Base-by-base conservation (phyloP, 1,140 invertebrate species). In the Sycophaga agraensis region DNA sequence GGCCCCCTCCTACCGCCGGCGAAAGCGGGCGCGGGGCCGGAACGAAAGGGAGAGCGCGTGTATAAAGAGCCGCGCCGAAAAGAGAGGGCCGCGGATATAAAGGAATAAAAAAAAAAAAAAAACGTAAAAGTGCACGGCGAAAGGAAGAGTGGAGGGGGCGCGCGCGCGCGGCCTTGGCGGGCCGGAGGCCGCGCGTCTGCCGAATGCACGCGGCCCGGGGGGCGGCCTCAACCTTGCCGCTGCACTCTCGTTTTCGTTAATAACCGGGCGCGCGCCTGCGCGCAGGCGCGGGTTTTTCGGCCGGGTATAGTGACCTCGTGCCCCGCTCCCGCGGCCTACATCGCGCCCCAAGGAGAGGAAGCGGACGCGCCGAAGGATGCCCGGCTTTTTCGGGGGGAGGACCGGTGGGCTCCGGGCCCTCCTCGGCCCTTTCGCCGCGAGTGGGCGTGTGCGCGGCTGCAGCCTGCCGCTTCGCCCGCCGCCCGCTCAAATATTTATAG, bases 241-340 rank as follows among this genome's bases (percentile, higher is more conserved):
- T 45, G 35, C 46, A 54, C 50, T 46, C 50, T 60, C 50, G 49
- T 60, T 60, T 60, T 60, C 59, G 56, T 57, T 45, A 57, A 57
- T 57, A 57, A 46, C 40, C 55, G 17, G 42, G 39, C 37, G 35
- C 49, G 17, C 31, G 17, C 31, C 11, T 34, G 5, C 31, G n/a
- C n/a, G 46, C 34, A 11, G 16, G 34, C 34, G 26, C 48, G 24
- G 19, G 12, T 46, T 46, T 21, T 40, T 26, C 51, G 39, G 39
- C 24, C 11, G 31, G n/a, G n/a, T n/a, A 31, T 49, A 16, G 14
- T 31, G 26, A 31, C 19, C 37, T 22, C 51, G 51, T n/a, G 39
- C 51, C n/a, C 26, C 22, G 16, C 22, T 31, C 28, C 28, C n/a
- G n/a, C n/a, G n/a, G n/a, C n/a, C n/a, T n/a, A n/a, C n/a, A n/a